phyloP scores from a whole-genome alignment of 2,797 vertebrate genomes.

The Artibeus lituratus region DNA sequence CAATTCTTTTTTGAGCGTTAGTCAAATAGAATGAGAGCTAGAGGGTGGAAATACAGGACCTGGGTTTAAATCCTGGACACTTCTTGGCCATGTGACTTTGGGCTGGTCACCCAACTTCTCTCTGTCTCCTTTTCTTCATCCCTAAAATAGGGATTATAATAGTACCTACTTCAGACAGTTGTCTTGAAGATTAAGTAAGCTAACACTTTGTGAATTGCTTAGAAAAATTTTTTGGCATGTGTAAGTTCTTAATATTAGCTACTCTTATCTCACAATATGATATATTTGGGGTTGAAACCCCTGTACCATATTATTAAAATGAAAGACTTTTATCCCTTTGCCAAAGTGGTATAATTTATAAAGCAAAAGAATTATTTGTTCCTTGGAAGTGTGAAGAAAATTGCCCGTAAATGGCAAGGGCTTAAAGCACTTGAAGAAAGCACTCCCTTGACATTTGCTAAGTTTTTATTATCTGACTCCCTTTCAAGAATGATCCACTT shows the following conservation, averaged over 20 bases:
- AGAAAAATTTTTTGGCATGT: background rate
- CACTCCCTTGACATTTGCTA: constrained; percentile 15
- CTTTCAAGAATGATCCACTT: constrained; percentile 45
- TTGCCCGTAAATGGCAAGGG: background rate
- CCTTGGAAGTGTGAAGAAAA: constrained; percentile 7
- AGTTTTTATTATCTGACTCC: constrained; percentile 32
- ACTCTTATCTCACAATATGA: constrained; percentile 19
- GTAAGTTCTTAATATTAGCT: constrained; percentile 1
- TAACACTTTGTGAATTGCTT: background rate
- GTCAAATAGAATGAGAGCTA: background rate
- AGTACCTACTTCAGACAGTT: background rate
- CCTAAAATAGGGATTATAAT: background rate
- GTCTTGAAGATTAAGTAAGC: background rate
- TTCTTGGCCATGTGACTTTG: background rate
- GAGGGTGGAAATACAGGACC: background rate
- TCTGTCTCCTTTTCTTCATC: background rate
- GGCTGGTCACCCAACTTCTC: background rate
- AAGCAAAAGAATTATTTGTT: constrained; percentile 38
- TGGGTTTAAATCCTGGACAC: background rate
- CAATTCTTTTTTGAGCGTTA: background rate
- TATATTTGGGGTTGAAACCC: background rate
- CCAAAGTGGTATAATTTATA: background rate
- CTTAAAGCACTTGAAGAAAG: constrained; percentile 15
- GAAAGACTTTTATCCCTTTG: background rate
- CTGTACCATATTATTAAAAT: background rate